Base-by-base conservation (phyloP, 1,140 invertebrate species). In the Tetramorium alpestre region DNA sequence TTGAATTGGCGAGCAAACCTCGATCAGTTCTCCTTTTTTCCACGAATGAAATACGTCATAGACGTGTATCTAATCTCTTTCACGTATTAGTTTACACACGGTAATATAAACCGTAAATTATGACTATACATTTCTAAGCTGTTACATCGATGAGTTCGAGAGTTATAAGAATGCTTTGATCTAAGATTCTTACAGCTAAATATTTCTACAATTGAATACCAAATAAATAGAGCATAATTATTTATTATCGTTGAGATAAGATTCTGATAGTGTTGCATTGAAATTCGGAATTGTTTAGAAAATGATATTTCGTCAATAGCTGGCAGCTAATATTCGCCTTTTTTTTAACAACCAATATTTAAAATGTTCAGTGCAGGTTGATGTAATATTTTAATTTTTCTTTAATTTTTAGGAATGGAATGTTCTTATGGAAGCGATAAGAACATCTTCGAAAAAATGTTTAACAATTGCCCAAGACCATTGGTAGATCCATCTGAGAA, bases 351-450 rank as follows among this genome's bases (percentile, higher is more conserved):
- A 3, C 0, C 60, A 18, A 2, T 76, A 18, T 8, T 11, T 51
- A 18, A 28, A 16, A 54, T 25, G 0, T 38, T 11, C n/a, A 25
- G 11, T 25, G 25, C 10, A 44, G 6, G 10, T 44, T 44, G 3
- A 33, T 33, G 33, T 33, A 33, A 33, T 33, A 33, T 33, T 33
- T 33, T 33, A 33, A 33, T 33, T 33, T 33, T 33, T 51, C 6
- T 3, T 80, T 16, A 38, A n/a, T 64, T 89, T 92, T 28, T 72
- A 93, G 92, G 82, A n/a, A 89, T 88, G 58, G 77, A 92, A 2
- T 93, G 92, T 25, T n/a, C 54, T 2, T 80, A 81, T 2, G 87
- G 80, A 2, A 3, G 11, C 4, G 84, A 69, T 10, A 47, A 62
- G 0, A 88, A 85, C 56, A 8, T 89, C 1, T 0, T 90, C 0